Base-by-base conservation (phyloP, 2,113 vertebrate species). In the Silurus asotus region DNA sequence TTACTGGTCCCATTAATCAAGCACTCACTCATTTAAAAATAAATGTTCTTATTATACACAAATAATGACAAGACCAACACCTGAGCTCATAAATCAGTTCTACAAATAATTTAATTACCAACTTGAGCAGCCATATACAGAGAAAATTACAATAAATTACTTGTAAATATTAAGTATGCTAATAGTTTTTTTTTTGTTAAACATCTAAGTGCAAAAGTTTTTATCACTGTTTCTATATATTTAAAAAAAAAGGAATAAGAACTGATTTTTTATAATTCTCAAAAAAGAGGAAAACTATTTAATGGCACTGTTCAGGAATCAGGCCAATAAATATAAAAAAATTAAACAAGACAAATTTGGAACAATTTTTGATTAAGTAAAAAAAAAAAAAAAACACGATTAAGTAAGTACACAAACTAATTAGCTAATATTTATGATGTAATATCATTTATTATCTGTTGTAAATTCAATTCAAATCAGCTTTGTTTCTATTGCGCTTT, bases 81-180 rank as follows among this genome's bases (percentile, higher is more conserved):
- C 51, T 59, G 82, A 23, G 25, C 4, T 28, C 23, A 78, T 65
- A 67, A 8, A 67, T 45, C 25, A 23, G 51, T 67, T 28, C 62
- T n/a, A 58, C 6, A 48, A 79, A 85, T 58, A 79, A 56, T 79
- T 23, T 58, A 53, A 69, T 85, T 23, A 69, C 6, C 25, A 51
- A 45, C 37, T 20, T 56, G 4, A 78, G 67, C 61, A 69, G 9
- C 19, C 20, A 15, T 45, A 78, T 56, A 65, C 23, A 85, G 53
- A 56, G 25, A 67, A 55, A 8, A 11, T 6, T 51, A 20, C 23
- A 82, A 79, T 58, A 79, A 58, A 45, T 37, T 45, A 58, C 37
- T 58, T 56, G 53, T 0, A 9, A 56, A 5, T 75, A 51, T 56
- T 78, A 56, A 53, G 51, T 15, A 28, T 25, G n/a, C 14, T 5